A percentile compares a stretch with the other conserved stretches of the same genome.
Conservation (phyloP, 2,113 vertebrate species). For the Setophaga coronata region DNA sequence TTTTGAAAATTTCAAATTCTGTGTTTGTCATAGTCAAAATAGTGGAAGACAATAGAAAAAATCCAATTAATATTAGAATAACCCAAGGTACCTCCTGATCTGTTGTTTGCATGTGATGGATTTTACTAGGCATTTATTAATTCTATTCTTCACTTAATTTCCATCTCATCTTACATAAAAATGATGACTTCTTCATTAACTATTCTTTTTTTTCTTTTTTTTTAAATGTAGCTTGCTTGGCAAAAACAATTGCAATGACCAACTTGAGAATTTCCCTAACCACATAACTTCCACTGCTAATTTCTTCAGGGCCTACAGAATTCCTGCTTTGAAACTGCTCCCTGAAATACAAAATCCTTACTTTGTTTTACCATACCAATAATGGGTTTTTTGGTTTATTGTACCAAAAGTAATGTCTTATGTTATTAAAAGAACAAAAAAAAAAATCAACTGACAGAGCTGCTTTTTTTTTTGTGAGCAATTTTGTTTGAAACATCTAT, state of each 20-base stretch:
- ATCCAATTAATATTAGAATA: neutral
- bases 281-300: neutral
- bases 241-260: neutral
- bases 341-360: neutral
- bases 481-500: neutral
- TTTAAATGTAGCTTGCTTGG: accelerated
- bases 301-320: neutral
- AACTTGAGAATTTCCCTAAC: neutral
- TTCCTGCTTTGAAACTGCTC: neutral
- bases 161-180: neutral
- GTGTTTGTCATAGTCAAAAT: neutral
- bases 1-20: neutral
- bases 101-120: neutral
- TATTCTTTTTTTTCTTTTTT: neutral
- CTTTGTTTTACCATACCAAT: neutral
- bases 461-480: neutral
- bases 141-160: neutral
- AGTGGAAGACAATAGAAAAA: neutral
- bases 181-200: neutral
- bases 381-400: neutral
- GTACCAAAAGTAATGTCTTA: neutral
- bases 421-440: neutral
- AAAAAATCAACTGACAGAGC: neutral
- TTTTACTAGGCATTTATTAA: neutral
- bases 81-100: accelerated